These are phyloP conservation scores for Lumbricus terrestris DNA, from an alignment of 2,888 invertebrate species.

Conservation along the genomic window DNA sequence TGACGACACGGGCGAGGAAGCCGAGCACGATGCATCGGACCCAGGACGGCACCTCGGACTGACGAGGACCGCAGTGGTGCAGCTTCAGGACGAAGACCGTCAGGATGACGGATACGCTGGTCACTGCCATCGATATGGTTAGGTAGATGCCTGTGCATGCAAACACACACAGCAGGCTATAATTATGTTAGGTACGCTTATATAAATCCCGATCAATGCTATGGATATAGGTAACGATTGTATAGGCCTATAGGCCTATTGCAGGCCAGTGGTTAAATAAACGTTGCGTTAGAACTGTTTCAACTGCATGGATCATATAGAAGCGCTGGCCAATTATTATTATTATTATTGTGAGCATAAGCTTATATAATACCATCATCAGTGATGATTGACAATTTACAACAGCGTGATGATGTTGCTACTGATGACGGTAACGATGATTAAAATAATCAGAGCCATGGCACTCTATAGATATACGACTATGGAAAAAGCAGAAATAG, in stretches of 20 bases:
- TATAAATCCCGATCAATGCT: conserved; percentile 44
- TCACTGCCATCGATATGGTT: conserved; percentile 46
- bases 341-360: too few species aligned
- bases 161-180: too few species aligned
- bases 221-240: neutral
- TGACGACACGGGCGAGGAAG: conserved; percentile 33
- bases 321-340: too few species aligned
- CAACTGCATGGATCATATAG: neutral
- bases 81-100: conserved; percentile 45
- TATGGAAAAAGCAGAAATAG: too few species aligned
- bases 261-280: too few species aligned
- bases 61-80: conserved; percentile 43
- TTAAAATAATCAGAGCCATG: too few species aligned
- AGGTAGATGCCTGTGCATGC: conserved; percentile 45
- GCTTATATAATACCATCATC: too few species aligned
- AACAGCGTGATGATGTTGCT: too few species aligned
- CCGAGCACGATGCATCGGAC: conserved; percentile 35
- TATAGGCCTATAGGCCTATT: too few species aligned
- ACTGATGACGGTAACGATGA: too few species aligned
- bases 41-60: conserved; percentile 43
- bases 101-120: conserved; percentile 45
- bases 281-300: neutral
- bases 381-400: too few species aligned
- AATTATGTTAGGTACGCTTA: conserved; percentile 42
- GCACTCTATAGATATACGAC: too few species aligned